Evolutionary conservation across 2,113 vertebrate genomes (phyloP).

Genomic region (Rhizomys pruinosus): DNA sequence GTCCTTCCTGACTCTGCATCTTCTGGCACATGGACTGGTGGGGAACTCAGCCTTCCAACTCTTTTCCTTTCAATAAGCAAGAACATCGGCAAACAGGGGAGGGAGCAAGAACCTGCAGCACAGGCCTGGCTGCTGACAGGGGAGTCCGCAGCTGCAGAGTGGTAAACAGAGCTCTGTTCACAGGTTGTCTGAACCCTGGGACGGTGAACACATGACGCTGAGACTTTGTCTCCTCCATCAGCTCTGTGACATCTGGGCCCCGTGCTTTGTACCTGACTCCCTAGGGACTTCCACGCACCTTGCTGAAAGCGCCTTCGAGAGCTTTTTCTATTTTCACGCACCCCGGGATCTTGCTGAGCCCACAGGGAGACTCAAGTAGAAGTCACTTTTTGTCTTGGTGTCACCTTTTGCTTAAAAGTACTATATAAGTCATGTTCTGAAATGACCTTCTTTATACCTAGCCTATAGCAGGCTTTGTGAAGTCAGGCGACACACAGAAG

Average conservation of each 20-base stretch:
- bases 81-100: background rate
- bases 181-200: background rate
- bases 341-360: slow-evolving; percentile 1
- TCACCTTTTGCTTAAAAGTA: slow-evolving; percentile 25
- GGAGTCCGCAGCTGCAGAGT: background rate
- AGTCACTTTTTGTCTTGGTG: background rate
- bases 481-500: background rate
- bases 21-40: too few species aligned
- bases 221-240: background rate
- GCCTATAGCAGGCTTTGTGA: background rate
- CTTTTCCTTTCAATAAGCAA: rapidly evolving
- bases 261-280: background rate
- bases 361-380: background rate
- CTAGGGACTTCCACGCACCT: background rate
- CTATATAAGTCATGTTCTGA: background rate
- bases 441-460: slow-evolving; percentile 36
- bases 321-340: background rate
- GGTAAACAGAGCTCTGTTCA: background rate
- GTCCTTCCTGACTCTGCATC: background rate
- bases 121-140: background rate
- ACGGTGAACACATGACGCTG: too few species aligned
- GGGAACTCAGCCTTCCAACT: background rate
- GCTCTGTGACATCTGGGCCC: background rate
- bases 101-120: too few species aligned
- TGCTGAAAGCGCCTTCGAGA: background rate